Percentiles rank a stretch among this genome's conserved stretches.
Conservation (phyloP, 2,797 vertebrate genomes). For the Synaphobranchus kaupii region DNA sequence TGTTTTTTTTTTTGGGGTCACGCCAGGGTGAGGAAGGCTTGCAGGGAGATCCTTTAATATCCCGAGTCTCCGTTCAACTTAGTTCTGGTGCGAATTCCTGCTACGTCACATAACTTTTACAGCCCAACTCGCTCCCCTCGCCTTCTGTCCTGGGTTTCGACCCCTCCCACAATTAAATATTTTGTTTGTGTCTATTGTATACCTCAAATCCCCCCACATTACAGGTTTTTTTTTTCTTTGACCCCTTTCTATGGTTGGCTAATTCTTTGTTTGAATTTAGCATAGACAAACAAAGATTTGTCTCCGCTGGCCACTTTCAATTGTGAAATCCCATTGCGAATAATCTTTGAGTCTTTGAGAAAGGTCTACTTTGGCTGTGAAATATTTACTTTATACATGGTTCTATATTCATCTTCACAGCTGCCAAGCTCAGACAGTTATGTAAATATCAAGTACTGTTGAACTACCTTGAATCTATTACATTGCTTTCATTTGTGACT, state of each 20-base stretch:
- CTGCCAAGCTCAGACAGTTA: no score
- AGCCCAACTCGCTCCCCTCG: background rate
- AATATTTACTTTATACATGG: background rate
- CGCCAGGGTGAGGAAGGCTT: background rate
- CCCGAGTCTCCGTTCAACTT: background rate
- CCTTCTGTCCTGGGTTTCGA: no score
- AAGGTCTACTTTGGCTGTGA: background rate
- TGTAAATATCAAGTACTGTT: no score
- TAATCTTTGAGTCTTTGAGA: background rate
- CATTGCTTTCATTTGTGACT: background rate
- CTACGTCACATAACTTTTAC: no score
- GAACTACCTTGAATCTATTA: background rate
- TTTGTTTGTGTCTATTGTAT: conserved; percentile 29
- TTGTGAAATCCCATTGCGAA: background rate
- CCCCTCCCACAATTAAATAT: background rate
- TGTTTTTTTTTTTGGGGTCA: no score
- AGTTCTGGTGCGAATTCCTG: background rate
- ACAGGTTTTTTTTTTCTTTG: conserved; percentile 17
- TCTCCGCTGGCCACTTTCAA: background rate
- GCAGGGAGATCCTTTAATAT: no score
- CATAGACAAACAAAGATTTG: background rate
- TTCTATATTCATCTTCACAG: background rate
- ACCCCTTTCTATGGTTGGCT: no score
- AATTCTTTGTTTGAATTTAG: background rate
- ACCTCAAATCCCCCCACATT: background rate